A percentile compares a stretch with the other conserved stretches of the same genome.
phyloP scores from a whole-genome alignment of 2,888 invertebrate genomes.

The Dinocampus coccinellae region DNA sequence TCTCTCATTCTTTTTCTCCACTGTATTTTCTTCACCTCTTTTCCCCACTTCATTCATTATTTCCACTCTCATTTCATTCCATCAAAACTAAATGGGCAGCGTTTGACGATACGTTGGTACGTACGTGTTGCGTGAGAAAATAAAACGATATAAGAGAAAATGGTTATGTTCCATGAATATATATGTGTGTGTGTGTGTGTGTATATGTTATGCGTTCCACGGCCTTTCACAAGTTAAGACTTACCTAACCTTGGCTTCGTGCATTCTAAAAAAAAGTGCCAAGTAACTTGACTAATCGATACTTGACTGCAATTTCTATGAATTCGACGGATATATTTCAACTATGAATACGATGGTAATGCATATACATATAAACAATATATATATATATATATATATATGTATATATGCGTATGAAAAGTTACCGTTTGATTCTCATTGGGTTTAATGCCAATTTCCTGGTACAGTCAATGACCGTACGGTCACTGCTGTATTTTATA shows the following conservation, averaged over 20 bases:
- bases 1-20: not conserved
- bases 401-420: not conserved
- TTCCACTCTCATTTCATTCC: not conserved
- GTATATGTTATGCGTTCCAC: not conserved
- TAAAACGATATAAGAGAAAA: not conserved
- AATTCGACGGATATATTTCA: conserved; percentile 42
- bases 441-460: conserved; percentile 35
- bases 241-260: conserved; percentile 36
- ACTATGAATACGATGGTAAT: conserved; percentile 14
- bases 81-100: not conserved
- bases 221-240: not conserved
- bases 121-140: not conserved
- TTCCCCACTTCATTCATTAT: not conserved
- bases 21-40: not conserved
- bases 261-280: not conserved
- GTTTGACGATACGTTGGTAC: no score
- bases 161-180: not conserved
- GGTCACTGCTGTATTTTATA: not conserved
- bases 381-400: not conserved
- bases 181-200: no score
- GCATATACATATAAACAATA: conserved; percentile 4
- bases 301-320: conserved; percentile 41
- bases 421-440: not conserved
- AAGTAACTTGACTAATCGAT: not conserved
- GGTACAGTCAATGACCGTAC: conserved; percentile 37